Evolutionary conservation across 2,113 vertebrate species (phyloP).

Genomic region (Microcebus tavaratra): DNA sequence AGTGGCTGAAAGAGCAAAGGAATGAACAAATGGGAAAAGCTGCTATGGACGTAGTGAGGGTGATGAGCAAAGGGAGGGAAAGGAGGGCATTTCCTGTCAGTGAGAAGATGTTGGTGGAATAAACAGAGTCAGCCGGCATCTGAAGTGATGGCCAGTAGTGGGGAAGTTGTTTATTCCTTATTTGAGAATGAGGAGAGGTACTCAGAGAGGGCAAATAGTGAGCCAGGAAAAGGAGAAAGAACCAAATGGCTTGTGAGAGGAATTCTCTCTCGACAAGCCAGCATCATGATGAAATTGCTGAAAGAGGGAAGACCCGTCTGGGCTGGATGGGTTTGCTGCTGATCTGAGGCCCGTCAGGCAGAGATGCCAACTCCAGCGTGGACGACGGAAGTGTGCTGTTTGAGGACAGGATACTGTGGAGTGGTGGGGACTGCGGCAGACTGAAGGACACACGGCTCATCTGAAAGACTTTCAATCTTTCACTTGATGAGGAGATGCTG

Average conservation of each 20-base stretch:
- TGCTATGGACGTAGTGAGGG: background rate
- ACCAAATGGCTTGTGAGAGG: background rate
- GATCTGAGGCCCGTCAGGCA: background rate
- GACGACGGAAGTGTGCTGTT: background rate
- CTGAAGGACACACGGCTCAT: background rate
- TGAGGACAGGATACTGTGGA: background rate
- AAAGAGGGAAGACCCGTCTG: background rate
- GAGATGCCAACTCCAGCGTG: background rate
- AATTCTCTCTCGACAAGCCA: background rate
- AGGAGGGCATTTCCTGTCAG: background rate
- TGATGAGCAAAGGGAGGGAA: background rate
- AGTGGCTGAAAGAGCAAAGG: background rate
- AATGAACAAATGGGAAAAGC: background rate
- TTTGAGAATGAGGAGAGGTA: background rate
- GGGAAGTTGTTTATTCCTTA: background rate
- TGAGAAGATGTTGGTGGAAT: background rate
- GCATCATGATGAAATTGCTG: background rate
- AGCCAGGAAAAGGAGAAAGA: background rate
- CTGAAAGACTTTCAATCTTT: background rate
- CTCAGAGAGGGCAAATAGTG: background rate
- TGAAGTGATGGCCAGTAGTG: background rate
- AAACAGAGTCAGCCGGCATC: background rate
- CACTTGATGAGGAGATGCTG: background rate
- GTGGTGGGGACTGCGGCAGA: background rate
- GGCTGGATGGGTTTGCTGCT: background rate